Percentiles rank a stretch among this genome's conserved stretches.
Evolutionary conservation across 1,140 invertebrate genomes (phyloP).

Genomic region (Dolichoris vasculosae): DNA sequence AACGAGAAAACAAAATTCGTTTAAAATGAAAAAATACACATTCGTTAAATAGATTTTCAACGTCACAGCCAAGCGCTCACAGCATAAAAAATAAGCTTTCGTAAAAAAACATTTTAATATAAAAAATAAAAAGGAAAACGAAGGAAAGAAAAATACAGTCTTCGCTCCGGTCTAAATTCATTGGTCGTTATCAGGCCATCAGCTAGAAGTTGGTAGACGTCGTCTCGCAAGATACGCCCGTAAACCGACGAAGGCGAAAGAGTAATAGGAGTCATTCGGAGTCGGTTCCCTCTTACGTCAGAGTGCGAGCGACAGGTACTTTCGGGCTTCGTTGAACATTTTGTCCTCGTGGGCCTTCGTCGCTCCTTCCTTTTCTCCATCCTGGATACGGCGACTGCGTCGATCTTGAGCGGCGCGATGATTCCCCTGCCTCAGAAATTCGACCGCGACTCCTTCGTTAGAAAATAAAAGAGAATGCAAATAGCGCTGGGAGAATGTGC

Average conservation of each 20-base stretch:
- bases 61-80: no score
- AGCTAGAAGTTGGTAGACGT: no score
- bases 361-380: no score
- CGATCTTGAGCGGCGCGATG: not conserved
- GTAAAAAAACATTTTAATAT: no score
- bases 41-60: not conserved
- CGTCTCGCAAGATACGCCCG: not conserved
- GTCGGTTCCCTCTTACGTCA: no score
- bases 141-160: no score
- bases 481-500: not conserved
- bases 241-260: not conserved
- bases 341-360: not conserved
- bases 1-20: not conserved
- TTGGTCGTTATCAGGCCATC: no score
- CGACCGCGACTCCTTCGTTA: not conserved
- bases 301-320: conserved; percentile 40
- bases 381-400: no score
- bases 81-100: no score
- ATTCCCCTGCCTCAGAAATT: not conserved
- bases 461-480: conserved; percentile 21
- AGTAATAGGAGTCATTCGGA: no score
- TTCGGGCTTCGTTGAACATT: not conserved
- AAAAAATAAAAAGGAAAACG: not conserved
- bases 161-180: no score
- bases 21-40: not conserved